Evolutionary conservation across 1,140 invertebrate species (phyloP).

Genomic region (Cotesia vestalis): DNA sequence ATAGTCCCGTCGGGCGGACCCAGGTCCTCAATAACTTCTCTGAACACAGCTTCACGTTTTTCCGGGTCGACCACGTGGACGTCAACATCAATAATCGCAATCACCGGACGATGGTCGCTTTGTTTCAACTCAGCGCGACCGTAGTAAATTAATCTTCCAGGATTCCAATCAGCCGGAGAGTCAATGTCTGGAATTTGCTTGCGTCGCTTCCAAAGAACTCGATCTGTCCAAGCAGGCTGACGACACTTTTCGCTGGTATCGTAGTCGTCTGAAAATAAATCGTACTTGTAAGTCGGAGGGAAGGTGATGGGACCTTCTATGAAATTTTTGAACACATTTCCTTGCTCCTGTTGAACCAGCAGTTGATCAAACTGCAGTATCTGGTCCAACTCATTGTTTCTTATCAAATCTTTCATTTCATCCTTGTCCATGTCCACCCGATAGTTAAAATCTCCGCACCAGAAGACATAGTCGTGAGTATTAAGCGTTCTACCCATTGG

Average conservation of each 20-base stretch:
- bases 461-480: constrained; percentile 98
- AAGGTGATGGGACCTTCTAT: constrained; percentile 93
- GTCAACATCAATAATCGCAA: constrained; percentile 89
- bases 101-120: constrained; percentile 96
- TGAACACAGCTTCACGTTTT: constrained; percentile 79
- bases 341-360: constrained; percentile 78
- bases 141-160: constrained; percentile 88
- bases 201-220: constrained; percentile 88
- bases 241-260: constrained; percentile 98
- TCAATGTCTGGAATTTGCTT: constrained; percentile 76
- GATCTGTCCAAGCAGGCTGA: constrained; percentile 97
- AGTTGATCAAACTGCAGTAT: constrained; percentile 92
- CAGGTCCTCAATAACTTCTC: constrained; percentile 84
- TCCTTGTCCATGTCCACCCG: constrained; percentile 96
- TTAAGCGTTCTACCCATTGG: constrained; percentile 92
- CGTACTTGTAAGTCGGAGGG: constrained; percentile 98
- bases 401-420: constrained; percentile 88
- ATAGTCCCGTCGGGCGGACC: constrained; percentile 97
- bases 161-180: constrained; percentile 71
- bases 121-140: constrained; percentile 95
- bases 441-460: constrained; percentile 99
- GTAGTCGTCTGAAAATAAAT: constrained; percentile 98
- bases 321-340: constrained; percentile 94
- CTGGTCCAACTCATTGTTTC: constrained; percentile 78
- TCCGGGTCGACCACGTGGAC: constrained; percentile 80